A percentile compares a stretch with the other conserved stretches of the same genome.
Conservation (phyloP, 1,140 invertebrate genomes). For the Campoletis sonorensis region DNA sequence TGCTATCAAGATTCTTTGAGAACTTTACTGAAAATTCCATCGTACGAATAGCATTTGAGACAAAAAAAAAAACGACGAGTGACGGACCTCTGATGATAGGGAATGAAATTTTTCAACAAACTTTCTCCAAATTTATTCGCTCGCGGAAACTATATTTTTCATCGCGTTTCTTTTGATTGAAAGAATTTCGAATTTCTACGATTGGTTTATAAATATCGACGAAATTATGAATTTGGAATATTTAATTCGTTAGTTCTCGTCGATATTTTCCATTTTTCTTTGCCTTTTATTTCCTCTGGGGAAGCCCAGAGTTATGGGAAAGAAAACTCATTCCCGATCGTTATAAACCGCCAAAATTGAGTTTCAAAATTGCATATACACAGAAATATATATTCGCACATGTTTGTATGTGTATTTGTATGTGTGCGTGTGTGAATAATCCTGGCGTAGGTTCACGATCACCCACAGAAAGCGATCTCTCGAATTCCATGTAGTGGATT, state of each 20-base stretch:
- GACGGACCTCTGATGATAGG: no score
- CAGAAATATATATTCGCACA: no score
- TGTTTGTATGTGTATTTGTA: no score
- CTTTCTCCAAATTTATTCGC: no score
- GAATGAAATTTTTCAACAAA: no score
- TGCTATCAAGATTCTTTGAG: no score
- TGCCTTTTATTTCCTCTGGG: no score
- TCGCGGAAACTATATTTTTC: neutral
- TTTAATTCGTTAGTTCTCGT: neutral
- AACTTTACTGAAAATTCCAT: no score
- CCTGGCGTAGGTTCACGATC: neutral
- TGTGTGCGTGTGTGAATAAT: no score
- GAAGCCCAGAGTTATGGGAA: slow-evolving; percentile 11
- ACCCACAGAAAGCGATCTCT: slow-evolving; percentile 9
- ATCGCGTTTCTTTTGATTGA: neutral
- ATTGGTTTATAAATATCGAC: neutral
- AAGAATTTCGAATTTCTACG: no score
- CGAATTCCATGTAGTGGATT: slow-evolving; percentile 14
- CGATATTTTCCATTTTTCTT: neutral
- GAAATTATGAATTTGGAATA: neutral
- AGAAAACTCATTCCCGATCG: slow-evolving; percentile 18
- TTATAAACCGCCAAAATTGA: slow-evolving; percentile 19
- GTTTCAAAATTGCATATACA: neutral
- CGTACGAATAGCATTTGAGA: no score
- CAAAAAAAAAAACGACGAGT: no score